phyloP scores from a whole-genome alignment of 2,113 vertebrate species.

The Limanda limanda region DNA sequence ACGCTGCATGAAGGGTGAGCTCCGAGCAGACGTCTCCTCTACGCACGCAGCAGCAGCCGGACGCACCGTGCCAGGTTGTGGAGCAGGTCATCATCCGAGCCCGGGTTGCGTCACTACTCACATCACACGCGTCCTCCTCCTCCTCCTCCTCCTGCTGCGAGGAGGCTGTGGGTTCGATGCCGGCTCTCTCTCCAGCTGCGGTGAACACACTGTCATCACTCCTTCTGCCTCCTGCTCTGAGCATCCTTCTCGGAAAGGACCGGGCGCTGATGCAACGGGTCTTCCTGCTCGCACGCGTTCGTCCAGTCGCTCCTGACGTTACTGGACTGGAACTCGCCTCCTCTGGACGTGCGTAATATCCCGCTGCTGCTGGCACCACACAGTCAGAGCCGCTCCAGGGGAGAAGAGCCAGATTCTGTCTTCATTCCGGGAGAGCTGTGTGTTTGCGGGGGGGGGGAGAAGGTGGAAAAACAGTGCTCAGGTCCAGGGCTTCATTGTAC shows the following conservation, averaged over 20 bases:
- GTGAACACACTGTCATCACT: slow-evolving; percentile 65
- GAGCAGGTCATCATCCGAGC: slow-evolving; percentile 78
- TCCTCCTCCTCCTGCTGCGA: too few relatives aligned
- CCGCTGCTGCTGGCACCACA: slow-evolving; percentile 39
- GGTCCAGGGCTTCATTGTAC: slow-evolving; percentile 37
- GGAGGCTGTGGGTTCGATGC: slow-evolving; percentile 68
- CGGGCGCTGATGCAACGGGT: slow-evolving; percentile 51
- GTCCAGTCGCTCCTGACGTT: slow-evolving; percentile 57
- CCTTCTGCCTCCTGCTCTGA: slow-evolving; percentile 49
- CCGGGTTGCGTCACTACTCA: slow-evolving; percentile 78
- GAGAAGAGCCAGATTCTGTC: slow-evolving; percentile 8
- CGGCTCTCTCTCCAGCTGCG: slow-evolving; percentile 66
- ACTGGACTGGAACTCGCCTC: slow-evolving; percentile 62
- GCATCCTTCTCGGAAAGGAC: slow-evolving; percentile 72
- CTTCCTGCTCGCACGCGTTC: slow-evolving; percentile 18
- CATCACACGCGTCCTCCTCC: slow-evolving; percentile 70
- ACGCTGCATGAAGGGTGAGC: slow-evolving; percentile 59
- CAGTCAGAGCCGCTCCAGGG: slow-evolving; percentile 27
- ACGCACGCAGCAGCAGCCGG: slow-evolving; percentile 57
- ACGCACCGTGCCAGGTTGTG: slow-evolving; percentile 75
- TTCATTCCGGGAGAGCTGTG: slow-evolving; percentile 14
- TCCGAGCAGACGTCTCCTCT: slow-evolving; percentile 67
- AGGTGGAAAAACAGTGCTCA: slow-evolving; percentile 5
- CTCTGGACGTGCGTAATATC: slow-evolving; percentile 39
- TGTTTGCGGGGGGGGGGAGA: not conserved